A percentile compares a stretch with the other conserved stretches of the same genome.
Evolutionary conservation across 2,888 invertebrate genomes (phyloP).

Genomic region (Trissonchulus sp.): DNA sequence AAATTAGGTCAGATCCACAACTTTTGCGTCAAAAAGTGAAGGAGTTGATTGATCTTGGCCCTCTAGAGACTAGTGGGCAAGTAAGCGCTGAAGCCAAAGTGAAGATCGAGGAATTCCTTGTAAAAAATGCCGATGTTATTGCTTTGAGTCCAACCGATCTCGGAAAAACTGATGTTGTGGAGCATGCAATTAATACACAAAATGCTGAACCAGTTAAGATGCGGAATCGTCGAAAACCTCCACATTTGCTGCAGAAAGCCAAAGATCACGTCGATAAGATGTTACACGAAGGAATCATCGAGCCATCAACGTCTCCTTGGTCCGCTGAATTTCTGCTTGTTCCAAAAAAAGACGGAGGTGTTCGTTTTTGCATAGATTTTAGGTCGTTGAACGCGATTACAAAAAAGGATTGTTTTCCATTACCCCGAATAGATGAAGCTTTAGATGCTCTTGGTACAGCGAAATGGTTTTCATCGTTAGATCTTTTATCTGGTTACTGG

Average conservation of each 20-base stretch:
- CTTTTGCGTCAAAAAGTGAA: no score
- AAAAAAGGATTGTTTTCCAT: conserved; percentile 32
- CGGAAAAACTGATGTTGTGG: background rate
- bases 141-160: background rate
- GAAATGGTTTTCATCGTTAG: conserved; percentile 36
- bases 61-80: no score
- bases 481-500: conserved; percentile 35
- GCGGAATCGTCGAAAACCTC: background rate
- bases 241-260: background rate
- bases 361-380: conserved; percentile 39
- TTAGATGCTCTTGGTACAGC: conserved; percentile 31
- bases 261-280: background rate
- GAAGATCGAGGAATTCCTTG: background rate
- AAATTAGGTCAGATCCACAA: no score
- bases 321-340: conserved; percentile 48
- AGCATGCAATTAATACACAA: background rate
- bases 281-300: conserved; percentile 28
- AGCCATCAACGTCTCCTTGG: conserved; percentile 46
- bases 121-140: background rate
- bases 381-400: conserved; percentile 32
- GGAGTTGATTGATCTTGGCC: no score
- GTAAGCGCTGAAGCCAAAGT: background rate
- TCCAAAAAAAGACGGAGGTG: conserved; percentile 44
- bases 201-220: background rate
- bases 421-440: conserved; percentile 34